Conservation (phyloP, 2,888 invertebrate genomes). For the Sialis lutaria region DNA sequence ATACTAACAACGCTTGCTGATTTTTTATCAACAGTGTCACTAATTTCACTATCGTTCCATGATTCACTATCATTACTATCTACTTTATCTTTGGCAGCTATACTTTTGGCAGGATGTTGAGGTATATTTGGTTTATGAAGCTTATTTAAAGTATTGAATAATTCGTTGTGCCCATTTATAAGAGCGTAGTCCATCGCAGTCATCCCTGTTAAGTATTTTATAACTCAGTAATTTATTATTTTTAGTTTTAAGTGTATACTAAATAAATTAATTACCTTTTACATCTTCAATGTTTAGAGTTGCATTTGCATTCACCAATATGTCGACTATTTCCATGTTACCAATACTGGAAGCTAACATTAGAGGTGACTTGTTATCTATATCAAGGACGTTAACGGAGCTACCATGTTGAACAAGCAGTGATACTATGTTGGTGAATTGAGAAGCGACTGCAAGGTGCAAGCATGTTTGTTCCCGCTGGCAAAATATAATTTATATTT, state of each 20-base stretch:
- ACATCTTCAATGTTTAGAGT: neutral
- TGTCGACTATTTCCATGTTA: neutral
- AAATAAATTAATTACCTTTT: neutral
- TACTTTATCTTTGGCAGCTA: neutral
- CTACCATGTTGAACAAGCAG: neutral
- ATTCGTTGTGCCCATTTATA: neutral
- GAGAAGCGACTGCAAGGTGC: neutral
- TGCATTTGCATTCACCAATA: neutral
- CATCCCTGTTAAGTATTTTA: neutral
- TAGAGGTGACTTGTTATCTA: neutral
- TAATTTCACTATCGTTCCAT: neutral
- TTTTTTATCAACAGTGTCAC: neutral
- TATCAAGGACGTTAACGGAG: neutral
- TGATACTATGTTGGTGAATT: neutral
- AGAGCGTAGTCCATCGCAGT: neutral
- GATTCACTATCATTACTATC: neutral
- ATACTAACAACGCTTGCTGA: neutral
- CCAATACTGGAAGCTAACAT: conserved; percentile 1
- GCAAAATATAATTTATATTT: neutral
- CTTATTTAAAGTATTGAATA: neutral
- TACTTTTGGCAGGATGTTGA: neutral
- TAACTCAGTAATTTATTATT: no score
- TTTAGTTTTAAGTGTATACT: no score
- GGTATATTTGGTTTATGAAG: neutral
- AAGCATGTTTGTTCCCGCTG: neutral